Evolutionary conservation across 2,888 invertebrate genomes (phyloP), one percentile per base, ranked within the genome.

Genomic region (Odontothrips loti): DNA sequence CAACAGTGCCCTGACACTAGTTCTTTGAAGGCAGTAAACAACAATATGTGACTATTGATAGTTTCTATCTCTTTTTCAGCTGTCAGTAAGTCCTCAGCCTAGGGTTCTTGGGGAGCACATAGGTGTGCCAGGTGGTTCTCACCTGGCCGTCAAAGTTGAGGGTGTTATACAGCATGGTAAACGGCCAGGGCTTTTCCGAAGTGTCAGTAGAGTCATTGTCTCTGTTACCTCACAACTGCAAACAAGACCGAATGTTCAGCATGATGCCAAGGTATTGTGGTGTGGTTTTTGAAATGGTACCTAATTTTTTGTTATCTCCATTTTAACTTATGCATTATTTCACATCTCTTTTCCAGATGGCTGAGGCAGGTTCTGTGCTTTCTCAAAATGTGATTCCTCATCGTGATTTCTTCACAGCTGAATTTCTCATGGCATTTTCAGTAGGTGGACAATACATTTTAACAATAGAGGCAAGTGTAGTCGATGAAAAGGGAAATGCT

Each of bases 361-460:
- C 83, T 15, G 85, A 85, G 29, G 82, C 83, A 47, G 85, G 88
- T 83, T 87, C 89, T 0, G 86, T 87, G 0, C 89, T 95, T 81
- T 93, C 92, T 47, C 96, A 96, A 87, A 94, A 93, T 0, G 96
- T 96, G 3, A 91, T 92, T 15, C 97, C 97, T 0, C 95, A 97
- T 85, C 93, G 96, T 47, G 98, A 98, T 86, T 98, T 97, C 89
- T 96, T 98, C 88, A 94, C 95, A 0, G 95, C 96, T 0, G 96
- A 96, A 87, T 97, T 98, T 88, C 89, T 98, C 80, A 89, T 98
- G 63, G 91, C 92, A 0, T 92, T 96, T 29, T 88, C 86, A 17
- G 87, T 90, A 0, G 92, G 92, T 20, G 92, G 92, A 0, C 91
- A 93, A 83, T 94, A 94, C 87, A 89, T 92, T 83, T 92, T 97